phyloP scores from a whole-genome alignment of 2,113 vertebrate species.

The Fregata magnificens region DNA sequence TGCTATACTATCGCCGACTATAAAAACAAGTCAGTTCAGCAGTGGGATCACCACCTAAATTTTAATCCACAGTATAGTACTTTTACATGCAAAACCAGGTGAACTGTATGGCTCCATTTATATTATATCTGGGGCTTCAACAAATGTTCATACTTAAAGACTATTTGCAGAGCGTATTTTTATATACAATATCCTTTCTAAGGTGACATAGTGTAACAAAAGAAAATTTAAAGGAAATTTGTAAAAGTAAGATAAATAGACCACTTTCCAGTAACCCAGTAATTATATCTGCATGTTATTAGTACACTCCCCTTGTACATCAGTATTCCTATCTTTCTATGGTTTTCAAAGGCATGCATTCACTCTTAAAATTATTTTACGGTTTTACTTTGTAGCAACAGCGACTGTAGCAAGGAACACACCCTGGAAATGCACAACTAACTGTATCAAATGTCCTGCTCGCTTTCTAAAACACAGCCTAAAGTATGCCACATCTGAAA shows the following conservation, averaged over 20 bases:
- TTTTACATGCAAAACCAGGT: neutral
- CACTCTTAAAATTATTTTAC: conserved; percentile 26
- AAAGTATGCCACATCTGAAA: conserved; percentile 36
- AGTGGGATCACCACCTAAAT: neutral
- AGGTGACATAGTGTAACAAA: neutral
- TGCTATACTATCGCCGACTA: neutral
- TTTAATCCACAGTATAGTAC: neutral
- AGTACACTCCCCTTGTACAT: neutral
- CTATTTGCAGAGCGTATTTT: neutral
- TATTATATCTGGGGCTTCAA: neutral
- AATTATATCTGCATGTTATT: neutral
- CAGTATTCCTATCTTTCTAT: neutral
- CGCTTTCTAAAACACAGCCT: conserved; percentile 16
- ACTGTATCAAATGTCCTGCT: conserved; percentile 15
- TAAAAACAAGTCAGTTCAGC: neutral
- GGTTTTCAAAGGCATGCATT: neutral
- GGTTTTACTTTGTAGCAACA: conserved; percentile 44
- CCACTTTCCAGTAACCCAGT: conserved; percentile 3
- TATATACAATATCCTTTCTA: neutral
- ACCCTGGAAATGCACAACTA: conserved; percentile 34
- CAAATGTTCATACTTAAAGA: neutral
- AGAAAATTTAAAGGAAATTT: conserved; percentile 15
- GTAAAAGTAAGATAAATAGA: conserved; percentile 14
- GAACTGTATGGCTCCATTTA: neutral
- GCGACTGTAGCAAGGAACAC: conserved; percentile 3